A percentile compares a stretch with the other conserved stretches of the same genome.
phyloP scores from a whole-genome alignment of 2,113 vertebrate species.

The Stegastes partitus region DNA sequence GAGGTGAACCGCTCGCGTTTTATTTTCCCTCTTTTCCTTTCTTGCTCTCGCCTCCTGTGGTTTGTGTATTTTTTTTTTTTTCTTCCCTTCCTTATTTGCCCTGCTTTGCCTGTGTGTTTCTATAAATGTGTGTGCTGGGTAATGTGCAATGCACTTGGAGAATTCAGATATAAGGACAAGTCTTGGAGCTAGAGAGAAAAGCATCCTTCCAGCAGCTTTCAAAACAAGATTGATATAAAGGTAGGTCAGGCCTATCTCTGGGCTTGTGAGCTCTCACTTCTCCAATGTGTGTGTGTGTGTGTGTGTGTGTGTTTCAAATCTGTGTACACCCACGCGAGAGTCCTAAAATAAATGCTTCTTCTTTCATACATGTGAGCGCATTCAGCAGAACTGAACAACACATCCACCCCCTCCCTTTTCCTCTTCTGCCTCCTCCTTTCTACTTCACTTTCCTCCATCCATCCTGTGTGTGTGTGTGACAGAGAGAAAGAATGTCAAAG shows the following conservation, averaged over 20 bases:
- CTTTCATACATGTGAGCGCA: conserved; percentile 81
- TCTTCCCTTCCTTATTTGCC: conserved; percentile 17
- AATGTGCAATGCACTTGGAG: conserved; percentile 50
- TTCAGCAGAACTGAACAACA: conserved; percentile 77
- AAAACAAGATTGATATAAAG: conserved; percentile 73
- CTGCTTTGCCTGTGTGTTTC: conserved; percentile 33
- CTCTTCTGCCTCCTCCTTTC: conserved; percentile 59
- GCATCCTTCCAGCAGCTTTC: conserved; percentile 63
- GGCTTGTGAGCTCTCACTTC: conserved; percentile 58
- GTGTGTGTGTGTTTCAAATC: conserved; percentile 63
- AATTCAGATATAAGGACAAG: conserved; percentile 45
- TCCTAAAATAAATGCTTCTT: conserved; percentile 82
- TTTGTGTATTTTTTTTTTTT: background rate
- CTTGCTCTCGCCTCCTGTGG: background rate
- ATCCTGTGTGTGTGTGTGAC: conserved; percentile 44
- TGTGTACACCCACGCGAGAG: conserved; percentile 74
- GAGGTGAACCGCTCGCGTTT: conserved; percentile 33
- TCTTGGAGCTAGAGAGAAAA: conserved; percentile 52
- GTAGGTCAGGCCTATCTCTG: conserved; percentile 72
- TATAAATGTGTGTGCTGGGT: conserved; percentile 9
- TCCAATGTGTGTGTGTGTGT: conserved; percentile 34
- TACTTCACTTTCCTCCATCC: conserved; percentile 50
- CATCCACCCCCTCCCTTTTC: conserved; percentile 66
- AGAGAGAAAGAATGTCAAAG: conserved; percentile 45
- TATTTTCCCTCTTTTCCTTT: conserved; percentile 1